A percentile compares a stretch with the other conserved stretches of the same genome.
phyloP scores from a whole-genome alignment of 1,140 invertebrate genomes.

The Harpegnathos saltator region DNA sequence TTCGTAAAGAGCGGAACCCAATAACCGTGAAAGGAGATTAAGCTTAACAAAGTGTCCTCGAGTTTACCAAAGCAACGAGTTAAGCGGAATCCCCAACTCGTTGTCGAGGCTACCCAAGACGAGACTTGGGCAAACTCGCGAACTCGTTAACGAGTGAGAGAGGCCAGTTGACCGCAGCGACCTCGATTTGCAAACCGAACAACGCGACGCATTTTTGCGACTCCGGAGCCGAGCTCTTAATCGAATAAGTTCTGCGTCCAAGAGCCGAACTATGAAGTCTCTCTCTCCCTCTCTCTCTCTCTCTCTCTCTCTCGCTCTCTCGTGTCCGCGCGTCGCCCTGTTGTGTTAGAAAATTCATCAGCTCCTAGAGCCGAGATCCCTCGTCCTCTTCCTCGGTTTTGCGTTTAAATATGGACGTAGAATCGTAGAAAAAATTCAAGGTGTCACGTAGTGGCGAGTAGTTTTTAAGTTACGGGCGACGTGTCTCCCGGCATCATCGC shows the following conservation, averaged over 20 bases:
- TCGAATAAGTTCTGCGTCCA: conserved; percentile 49
- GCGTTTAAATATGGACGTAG: no score
- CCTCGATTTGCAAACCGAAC: conserved; percentile 36
- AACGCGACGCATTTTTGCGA: conserved; percentile 33
- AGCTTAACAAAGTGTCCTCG: conserved; percentile 21
- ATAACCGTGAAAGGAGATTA: conserved; percentile 66
- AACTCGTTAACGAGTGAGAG: conserved; percentile 59
- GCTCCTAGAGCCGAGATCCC: neutral
- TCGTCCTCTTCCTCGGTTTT: no score
- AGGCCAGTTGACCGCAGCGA: conserved; percentile 35
- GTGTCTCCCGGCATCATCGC: neutral
- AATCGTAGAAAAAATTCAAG: no score
- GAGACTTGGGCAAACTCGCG: conserved; percentile 62
- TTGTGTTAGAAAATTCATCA: conserved; percentile 24
- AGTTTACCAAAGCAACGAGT: conserved; percentile 58
- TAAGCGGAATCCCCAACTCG: conserved; percentile 46
- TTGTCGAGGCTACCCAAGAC: conserved; percentile 60
- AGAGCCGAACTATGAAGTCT: conserved; percentile 25
- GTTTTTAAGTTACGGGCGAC: no score
- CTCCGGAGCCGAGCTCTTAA: conserved; percentile 40
- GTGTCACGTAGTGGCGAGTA: no score
- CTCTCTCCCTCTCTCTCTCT: neutral
- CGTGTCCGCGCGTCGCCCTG: neutral
- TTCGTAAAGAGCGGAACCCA: conserved; percentile 58
- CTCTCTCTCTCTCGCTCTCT: no score